Percentiles rank a stretch among this genome's conserved stretches.
These are phyloP conservation scores for Diloba caeruleocephala DNA, from an alignment of 2,888 invertebrate genomes.

Conservation along the genomic window DNA sequence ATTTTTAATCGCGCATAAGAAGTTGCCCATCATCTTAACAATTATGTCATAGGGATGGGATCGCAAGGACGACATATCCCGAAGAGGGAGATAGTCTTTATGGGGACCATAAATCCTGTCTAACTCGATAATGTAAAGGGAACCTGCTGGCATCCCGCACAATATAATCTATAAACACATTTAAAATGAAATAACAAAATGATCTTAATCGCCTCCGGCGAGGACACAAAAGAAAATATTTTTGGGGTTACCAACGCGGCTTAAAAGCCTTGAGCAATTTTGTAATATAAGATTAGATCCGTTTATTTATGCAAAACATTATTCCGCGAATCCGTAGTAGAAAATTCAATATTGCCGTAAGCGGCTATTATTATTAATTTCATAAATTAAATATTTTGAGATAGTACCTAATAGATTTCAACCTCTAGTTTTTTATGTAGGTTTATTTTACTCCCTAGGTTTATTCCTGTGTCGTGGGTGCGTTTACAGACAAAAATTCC, in stretches of 20 bases:
- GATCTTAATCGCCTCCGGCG: conserved; percentile 5
- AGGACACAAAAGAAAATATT: conserved; percentile 14
- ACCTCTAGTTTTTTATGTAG: too few species aligned
- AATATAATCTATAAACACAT: background rate
- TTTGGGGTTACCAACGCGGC: conserved; percentile 25
- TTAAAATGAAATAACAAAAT: conserved; percentile 32
- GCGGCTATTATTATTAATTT: conserved; percentile 19
- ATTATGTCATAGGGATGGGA: too few species aligned
- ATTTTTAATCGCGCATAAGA: too few species aligned
- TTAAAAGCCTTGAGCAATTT: conserved; percentile 41
- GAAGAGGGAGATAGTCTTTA: too few species aligned
- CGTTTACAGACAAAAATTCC: too few species aligned
- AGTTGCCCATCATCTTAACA: too few species aligned
- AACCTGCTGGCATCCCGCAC: too few species aligned
- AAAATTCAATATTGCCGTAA: conserved; percentile 30
- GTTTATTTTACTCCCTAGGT: too few species aligned
- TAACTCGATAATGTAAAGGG: too few species aligned
- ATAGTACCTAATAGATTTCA: background rate
- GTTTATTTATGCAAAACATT: conserved; percentile 13
- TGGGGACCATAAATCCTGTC: too few species aligned
- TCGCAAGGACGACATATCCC: too few species aligned
- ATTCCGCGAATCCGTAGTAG: conserved; percentile 13
- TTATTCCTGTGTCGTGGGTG: too few species aligned
- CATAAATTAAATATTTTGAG: conserved; percentile 4
- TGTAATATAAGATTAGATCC: conserved; percentile 21